Base-by-base conservation (phyloP, 2,888 invertebrate genomes). In the Hyles lineata region DNA sequence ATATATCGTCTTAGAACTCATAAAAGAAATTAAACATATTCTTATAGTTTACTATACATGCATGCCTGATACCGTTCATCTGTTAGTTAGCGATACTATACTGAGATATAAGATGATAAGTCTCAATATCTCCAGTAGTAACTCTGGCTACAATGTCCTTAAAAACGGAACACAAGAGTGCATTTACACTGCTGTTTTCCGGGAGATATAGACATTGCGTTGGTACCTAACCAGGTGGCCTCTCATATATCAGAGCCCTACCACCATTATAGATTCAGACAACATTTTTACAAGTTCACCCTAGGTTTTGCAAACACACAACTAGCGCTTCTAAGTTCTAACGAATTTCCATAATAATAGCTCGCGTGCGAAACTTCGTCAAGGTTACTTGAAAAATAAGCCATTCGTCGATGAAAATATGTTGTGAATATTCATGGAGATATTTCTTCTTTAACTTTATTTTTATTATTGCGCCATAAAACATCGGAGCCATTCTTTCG, bases 301-400 rank as follows among this genome's bases (percentile, higher is more conserved):
- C n/a, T 62, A 29, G n/a, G 11, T 50, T 50, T 67, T 50, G 67
- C 67, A 23, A 67, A 67, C 50, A 23, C 43, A 67, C 17, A 67
- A 50, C 50, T 67, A 50, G 23, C 43, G 67, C 67, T 43, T 67
- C 2, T 50, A 21, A 43, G 43, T 43, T 43, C 43, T 43, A 43
- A 50, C 67, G 50, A 67, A 67, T 67, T 67, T 67, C 67, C 67
- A 67, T 67, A 23, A 67, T 67, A 50, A 67, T 23, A 67, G 74
- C 70, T 73, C 8, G 75, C 75, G 75, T 75, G 75, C 70, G 61
- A 74, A 74, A 73, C 61, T 58, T 59, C 55, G 70, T 70, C 75
- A 74, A 75, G 75, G 74, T 72, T 72, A 75, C 67, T 23, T 70
- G 61, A 72, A 75, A 75, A 71, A 74, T 70, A 74, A 72, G 59